phyloP scores from a whole-genome alignment of 2,888 invertebrate genomes.

The Geotrupes spiniger region DNA sequence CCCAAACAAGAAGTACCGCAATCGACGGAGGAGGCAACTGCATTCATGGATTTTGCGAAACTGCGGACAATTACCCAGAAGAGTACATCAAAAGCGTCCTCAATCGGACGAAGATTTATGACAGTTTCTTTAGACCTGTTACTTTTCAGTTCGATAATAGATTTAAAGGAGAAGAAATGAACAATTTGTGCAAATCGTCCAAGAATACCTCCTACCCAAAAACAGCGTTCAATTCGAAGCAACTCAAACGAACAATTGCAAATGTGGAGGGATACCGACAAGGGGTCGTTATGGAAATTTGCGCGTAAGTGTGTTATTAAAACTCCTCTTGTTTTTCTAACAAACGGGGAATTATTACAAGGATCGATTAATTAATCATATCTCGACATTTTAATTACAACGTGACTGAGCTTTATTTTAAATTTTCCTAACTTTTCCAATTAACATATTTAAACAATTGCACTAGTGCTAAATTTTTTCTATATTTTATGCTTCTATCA shows the following conservation, averaged over 20 bases:
- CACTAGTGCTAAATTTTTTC: too few relatives aligned
- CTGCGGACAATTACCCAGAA: slow-evolving; percentile 21
- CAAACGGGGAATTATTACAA: too few relatives aligned
- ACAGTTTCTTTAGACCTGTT: slow-evolving; percentile 11
- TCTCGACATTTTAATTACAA: too few relatives aligned
- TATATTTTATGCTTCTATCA: not conserved
- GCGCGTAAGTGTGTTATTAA: slow-evolving; percentile 20
- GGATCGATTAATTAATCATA: too few relatives aligned
- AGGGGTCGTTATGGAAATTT: slow-evolving; percentile 20
- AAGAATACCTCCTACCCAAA: slow-evolving; percentile 10
- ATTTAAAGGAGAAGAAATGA: not conserved
- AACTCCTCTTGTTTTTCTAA: too few relatives aligned
- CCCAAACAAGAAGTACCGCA: not conserved
- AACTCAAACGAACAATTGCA: slow-evolving; percentile 15
- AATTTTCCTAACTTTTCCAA: too few relatives aligned
- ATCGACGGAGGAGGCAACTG: slow-evolving; percentile 6
- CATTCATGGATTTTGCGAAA: slow-evolving; percentile 20
- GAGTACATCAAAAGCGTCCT: slow-evolving; percentile 3
- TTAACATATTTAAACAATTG: too few relatives aligned
- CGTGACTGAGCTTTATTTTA: too few relatives aligned
- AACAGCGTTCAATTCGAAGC: slow-evolving; percentile 15
- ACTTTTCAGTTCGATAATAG: slow-evolving; percentile 3
- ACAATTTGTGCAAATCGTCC: slow-evolving; percentile 11
- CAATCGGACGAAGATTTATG: slow-evolving; percentile 12
- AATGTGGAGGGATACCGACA: slow-evolving; percentile 19